A percentile compares a stretch with the other conserved stretches of the same genome.
phyloP scores from a whole-genome alignment of 2,888 invertebrate species.

The Pecten maximus region DNA sequence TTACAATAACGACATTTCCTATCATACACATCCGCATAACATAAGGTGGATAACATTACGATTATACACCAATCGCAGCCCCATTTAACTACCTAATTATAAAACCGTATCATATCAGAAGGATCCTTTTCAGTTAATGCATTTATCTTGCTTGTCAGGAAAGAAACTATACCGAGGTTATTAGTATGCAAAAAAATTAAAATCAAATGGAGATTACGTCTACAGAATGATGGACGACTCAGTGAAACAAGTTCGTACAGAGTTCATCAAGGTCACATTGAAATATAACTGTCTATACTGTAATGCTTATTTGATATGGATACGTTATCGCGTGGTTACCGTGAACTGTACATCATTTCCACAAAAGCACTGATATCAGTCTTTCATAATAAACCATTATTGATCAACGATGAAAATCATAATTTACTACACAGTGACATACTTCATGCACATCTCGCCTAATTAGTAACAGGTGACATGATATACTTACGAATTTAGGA shows the following conservation, averaged over 20 bases:
- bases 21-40: no score
- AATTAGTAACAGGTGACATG: neutral
- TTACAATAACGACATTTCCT: no score
- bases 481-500: conserved; percentile 23
- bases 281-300: neutral
- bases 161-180: neutral
- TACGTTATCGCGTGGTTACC: no score
- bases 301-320: neutral
- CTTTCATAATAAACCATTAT: neutral
- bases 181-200: neutral
- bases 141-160: neutral
- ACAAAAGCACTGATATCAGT: no score
- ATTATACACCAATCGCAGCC: no score
- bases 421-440: neutral
- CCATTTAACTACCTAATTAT: no score
- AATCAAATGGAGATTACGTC: neutral
- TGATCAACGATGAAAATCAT: neutral
- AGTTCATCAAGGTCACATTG: neutral
- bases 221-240: neutral
- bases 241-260: neutral
- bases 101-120: no score
- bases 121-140: neutral
- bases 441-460: neutral
- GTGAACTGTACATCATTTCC: no score
- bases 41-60: no score